Percentiles rank a stretch among this genome's conserved stretches.
Evolutionary conservation across 1,140 invertebrate genomes (phyloP).

Genomic region (Drosophila virilis): DNA sequence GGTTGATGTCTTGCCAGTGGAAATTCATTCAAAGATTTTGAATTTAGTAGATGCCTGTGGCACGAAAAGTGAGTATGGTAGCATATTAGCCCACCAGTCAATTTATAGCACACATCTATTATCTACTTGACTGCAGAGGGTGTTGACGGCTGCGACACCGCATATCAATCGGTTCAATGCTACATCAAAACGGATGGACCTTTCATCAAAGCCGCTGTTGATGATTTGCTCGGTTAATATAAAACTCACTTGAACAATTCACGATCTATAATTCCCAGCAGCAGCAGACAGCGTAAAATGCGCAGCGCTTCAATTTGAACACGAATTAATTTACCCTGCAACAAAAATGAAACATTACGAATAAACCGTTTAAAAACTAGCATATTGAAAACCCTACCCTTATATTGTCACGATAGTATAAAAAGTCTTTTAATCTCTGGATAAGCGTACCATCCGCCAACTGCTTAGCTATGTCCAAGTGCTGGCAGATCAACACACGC

Average conservation of each 20-base stretch:
- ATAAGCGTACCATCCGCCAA: constrained; percentile 49
- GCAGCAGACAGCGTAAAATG: constrained; percentile 67
- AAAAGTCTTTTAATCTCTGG: constrained; percentile 58
- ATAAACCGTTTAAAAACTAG: too few species aligned
- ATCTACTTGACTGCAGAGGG: constrained; percentile 48
- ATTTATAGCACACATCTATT: not conserved
- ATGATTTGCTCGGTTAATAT: constrained; percentile 41
- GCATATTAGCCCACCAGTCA: not conserved
- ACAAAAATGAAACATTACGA: constrained; percentile 17
- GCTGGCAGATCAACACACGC: constrained; percentile 69
- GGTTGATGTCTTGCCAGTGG: constrained; percentile 60
- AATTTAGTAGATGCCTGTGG: constrained; percentile 51
- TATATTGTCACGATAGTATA: constrained; percentile 64
- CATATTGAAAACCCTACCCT: constrained; percentile 44
- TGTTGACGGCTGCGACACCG: constrained; percentile 69
- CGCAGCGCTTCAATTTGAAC: constrained; percentile 87
- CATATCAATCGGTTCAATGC: constrained; percentile 59
- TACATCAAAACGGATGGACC: constrained; percentile 59
- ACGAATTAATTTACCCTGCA: constrained; percentile 76
- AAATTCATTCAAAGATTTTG: constrained; percentile 49
- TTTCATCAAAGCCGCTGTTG: constrained; percentile 44
- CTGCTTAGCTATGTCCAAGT: constrained; percentile 62
- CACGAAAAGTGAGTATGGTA: constrained; percentile 51
- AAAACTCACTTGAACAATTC: constrained; percentile 66
- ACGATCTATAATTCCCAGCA: constrained; percentile 64